These are phyloP conservation scores for Pleuronectes platessa DNA, from an alignment of 2,113 vertebrate species.

Conservation along the genomic window DNA sequence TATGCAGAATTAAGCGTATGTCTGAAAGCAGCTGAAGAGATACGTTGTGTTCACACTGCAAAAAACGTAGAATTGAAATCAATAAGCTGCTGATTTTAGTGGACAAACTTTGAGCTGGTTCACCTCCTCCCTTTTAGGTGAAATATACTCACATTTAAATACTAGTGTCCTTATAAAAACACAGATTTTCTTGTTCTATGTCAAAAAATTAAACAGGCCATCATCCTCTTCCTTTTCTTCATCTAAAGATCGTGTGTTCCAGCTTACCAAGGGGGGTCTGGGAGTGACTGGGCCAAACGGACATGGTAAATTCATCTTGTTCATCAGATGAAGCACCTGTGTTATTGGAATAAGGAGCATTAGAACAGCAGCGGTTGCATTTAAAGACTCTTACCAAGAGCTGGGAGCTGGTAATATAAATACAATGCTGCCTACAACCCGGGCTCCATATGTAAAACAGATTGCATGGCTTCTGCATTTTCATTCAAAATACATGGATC, in stretches of 20 bases:
- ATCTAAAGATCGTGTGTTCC: background rate
- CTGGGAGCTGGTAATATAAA: conserved; percentile 38
- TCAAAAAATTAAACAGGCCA: too few species aligned
- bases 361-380: conserved; percentile 2
- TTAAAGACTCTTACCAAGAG: background rate
- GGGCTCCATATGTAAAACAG: conserved; percentile 71
- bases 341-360: conserved; percentile 30
- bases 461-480: conserved; percentile 55
- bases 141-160: background rate
- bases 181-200: background rate
- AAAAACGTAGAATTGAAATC: background rate
- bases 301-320: conserved; percentile 98
- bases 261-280: conserved; percentile 90
- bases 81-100: background rate
- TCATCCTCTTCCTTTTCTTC: background rate
- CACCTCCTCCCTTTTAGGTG: background rate
- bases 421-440: conserved; percentile 45
- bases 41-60: too few species aligned
- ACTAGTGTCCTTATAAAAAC: background rate
- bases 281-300: conserved; percentile 93
- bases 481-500: conserved; percentile 60
- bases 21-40: too few species aligned
- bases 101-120: background rate
- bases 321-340: conserved; percentile 99
- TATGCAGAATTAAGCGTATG: too few species aligned